These are phyloP conservation scores for Oscheius sp. DNA, from an alignment of 2,888 invertebrate species.

Conservation along the genomic window DNA sequence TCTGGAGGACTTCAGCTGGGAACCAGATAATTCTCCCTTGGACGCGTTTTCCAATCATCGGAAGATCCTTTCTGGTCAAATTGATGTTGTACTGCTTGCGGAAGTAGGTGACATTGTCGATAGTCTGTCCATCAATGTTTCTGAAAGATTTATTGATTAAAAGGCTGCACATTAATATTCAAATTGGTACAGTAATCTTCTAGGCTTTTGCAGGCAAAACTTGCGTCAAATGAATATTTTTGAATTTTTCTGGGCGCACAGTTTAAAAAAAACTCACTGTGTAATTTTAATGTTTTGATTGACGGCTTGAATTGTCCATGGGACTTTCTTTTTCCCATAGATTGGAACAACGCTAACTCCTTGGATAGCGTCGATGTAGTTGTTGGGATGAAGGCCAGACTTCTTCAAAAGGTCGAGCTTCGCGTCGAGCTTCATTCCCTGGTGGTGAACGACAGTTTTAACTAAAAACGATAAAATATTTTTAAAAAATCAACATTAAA, in stretches of 20 bases:
- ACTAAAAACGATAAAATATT: background rate
- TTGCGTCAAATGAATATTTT: too few species aligned
- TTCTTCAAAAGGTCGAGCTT: background rate
- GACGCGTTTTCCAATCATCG: background rate
- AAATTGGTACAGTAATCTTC: too few species aligned
- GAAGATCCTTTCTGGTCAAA: background rate
- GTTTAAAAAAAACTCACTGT: background rate
- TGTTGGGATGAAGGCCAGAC: background rate
- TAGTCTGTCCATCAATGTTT: background rate
- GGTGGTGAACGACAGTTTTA: background rate
- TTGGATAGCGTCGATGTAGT: background rate
- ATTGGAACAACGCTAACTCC: background rate
- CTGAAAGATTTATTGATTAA: background rate
- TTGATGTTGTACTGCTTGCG: background rate
- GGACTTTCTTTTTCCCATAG: background rate
- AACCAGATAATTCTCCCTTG: background rate
- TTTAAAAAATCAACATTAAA: background rate
- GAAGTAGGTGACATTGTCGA: constrained; percentile 8
- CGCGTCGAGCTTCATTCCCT: background rate
- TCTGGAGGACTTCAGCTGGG: constrained; percentile 1
- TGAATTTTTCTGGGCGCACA: background rate
- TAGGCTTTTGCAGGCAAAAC: too few species aligned
- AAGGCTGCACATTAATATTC: too few species aligned
- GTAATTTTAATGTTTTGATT: background rate
- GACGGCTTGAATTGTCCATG: background rate